phyloP scores from a whole-genome alignment of 53 echinoderm and acorn worm genomes.

The Stichopus horrens region DNA sequence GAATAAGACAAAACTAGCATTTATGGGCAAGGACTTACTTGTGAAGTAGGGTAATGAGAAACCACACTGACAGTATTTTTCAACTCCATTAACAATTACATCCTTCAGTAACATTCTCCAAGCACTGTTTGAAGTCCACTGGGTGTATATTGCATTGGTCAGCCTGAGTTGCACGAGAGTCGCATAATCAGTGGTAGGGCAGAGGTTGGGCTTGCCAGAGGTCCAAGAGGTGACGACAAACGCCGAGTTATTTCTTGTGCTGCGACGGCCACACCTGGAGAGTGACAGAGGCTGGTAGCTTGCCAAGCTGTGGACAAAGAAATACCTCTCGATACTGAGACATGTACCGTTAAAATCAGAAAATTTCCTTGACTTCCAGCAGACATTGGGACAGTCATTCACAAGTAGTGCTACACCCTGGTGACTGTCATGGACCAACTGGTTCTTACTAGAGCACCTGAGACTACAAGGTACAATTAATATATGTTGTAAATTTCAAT shows the following conservation, averaged over 20 bases:
- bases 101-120: constrained; percentile 50
- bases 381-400: too few relatives aligned
- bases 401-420: too few relatives aligned
- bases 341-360: too few relatives aligned
- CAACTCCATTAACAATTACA: constrained; percentile 61
- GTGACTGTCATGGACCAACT: too few relatives aligned
- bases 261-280: constrained; percentile 70
- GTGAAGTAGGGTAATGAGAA: constrained; percentile 47
- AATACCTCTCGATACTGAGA: neutral
- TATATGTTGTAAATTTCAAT: too few relatives aligned
- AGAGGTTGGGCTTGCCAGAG: constrained; percentile 57
- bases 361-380: too few relatives aligned
- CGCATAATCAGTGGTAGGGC: constrained; percentile 53
- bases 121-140: constrained; percentile 55
- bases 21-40: neutral
- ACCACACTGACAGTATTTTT: constrained; percentile 74
- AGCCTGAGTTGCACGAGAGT: constrained; percentile 71
- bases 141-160: constrained; percentile 63
- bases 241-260: constrained; percentile 40
- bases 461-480: too few relatives aligned
- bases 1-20: too few relatives aligned
- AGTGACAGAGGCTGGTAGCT: constrained; percentile 35
- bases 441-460: too few relatives aligned
- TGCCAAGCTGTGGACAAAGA: neutral
- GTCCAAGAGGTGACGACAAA: constrained; percentile 59